Base-by-base conservation (phyloP, 2,113 vertebrate genomes). In the Austrofundulus limnaeus region DNA sequence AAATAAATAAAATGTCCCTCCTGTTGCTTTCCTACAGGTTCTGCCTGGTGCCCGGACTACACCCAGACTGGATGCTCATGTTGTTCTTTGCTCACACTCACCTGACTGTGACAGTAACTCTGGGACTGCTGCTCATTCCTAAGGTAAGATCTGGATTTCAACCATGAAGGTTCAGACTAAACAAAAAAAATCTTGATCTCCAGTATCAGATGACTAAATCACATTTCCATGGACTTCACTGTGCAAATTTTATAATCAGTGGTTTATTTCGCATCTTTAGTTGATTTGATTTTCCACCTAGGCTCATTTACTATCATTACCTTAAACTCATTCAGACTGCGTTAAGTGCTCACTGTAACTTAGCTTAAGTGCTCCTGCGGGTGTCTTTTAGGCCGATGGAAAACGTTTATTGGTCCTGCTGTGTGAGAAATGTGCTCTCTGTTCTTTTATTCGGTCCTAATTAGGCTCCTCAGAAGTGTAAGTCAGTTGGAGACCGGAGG, bases 21-120 rank as follows among this genome's bases (percentile, higher is more conserved):
- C 49, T 23, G 4, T 37, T 46, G 37, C 59, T 41, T 20, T 12
- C 37, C 46, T 49, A 72, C 93, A 99, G 97, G 85, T 99, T 99
- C 85, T 93, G 93, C 61, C 91, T 98, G 83, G 94, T 94, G 51
- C 90, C 93, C 0, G 93, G 92, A 72, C 94, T 98, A 64, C 96
- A 98, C 88, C 94, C 96, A 25, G 96, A 99, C 72, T 99, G 97
- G 97, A 97, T 95, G 94, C 84, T 99, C 80, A 94, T 98, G 94
- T 82, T 98, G 61, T 95, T 95, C 84, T 99, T 98, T 82, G 93
- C 92, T 86, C 97, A 99, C 78, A 96, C 96, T 70, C 97, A 99
- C 74, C 90, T 98, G 90, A 99, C 96, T 66, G 96, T 98, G 86
- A 98, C 96, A 1, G 95, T 98, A 80, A 96, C 95, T 73, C 78